Evolutionary conservation across 2,888 invertebrate genomes (phyloP).

Genomic region (Zonitis immaculata): DNA sequence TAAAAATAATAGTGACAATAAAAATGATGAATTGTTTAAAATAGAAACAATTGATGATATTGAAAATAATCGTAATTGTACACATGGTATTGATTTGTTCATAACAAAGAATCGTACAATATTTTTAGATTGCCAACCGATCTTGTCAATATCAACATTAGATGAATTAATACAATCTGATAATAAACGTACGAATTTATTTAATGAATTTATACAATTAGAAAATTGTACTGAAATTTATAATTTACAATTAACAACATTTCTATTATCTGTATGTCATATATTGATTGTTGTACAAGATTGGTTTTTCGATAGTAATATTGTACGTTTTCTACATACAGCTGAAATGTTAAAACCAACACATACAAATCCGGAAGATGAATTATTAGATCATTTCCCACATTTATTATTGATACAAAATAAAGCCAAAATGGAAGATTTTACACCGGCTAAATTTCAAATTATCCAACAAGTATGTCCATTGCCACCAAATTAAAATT

Average conservation of each 20-base stretch:
- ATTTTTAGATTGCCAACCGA: conserved; percentile 81
- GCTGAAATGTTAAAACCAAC: conserved; percentile 86
- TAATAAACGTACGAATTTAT: conserved; percentile 47
- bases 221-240: conserved; percentile 63
- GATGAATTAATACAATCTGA: conserved; percentile 59
- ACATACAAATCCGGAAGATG: conserved; percentile 61
- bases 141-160: conserved; percentile 62
- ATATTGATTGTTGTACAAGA: conserved; percentile 84
- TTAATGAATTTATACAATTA: conserved; percentile 58
- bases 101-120: conserved; percentile 68
- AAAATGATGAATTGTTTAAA: conserved; percentile 37
- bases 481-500: too few relatives aligned
- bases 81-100: conserved; percentile 67
- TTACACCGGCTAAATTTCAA: conserved; percentile 56
- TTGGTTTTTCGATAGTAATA: conserved; percentile 81
- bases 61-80: conserved; percentile 70
- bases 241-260: conserved; percentile 75
- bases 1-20: conserved; percentile 7
- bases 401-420: conserved; percentile 81
- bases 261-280: conserved; percentile 85
- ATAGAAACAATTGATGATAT: conserved; percentile 41
- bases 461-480: conserved; percentile 59
- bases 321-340: conserved; percentile 72
- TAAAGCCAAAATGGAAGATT: conserved; percentile 71
- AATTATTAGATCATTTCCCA: conserved; percentile 72